Conservation (phyloP, 2,797 vertebrate genomes). For the Australoheros facetus region DNA sequence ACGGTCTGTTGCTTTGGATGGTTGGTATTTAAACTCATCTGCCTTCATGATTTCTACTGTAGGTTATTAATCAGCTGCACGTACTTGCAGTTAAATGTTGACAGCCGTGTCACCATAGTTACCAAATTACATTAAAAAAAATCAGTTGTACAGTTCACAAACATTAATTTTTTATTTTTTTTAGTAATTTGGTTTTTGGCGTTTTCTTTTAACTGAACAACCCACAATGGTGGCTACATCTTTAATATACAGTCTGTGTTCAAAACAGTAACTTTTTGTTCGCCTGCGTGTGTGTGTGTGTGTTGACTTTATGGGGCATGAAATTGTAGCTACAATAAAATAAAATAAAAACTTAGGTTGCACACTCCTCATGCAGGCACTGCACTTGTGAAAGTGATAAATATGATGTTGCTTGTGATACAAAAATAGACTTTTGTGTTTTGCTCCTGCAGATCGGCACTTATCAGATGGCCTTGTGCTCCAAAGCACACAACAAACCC, state of each 20-base stretch:
- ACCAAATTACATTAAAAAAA: no score
- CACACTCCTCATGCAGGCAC: background rate
- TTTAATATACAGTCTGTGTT: background rate
- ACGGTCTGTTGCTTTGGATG: no score
- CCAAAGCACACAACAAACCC: slow-evolving; percentile 97
- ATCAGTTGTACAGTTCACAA: no score
- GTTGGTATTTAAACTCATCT: no score
- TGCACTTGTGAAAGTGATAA: background rate
- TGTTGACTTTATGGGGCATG: background rate
- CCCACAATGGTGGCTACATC: background rate
- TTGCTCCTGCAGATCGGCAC: slow-evolving; percentile 89
- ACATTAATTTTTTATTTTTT: no score
- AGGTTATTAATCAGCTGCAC: no score
- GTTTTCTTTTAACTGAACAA: no score
- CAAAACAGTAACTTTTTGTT: background rate
- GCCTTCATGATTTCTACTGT: no score
- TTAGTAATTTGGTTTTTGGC: no score
- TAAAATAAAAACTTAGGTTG: background rate
- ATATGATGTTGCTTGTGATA: background rate
- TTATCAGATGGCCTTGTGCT: slow-evolving; percentile 94
- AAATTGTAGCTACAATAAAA: background rate
- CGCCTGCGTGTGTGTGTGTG: background rate
- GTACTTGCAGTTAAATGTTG: no score
- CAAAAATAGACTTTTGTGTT: background rate
- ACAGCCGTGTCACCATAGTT: no score